Base-by-base conservation (phyloP, 2,888 invertebrate species). In the Argyra leucocephala region DNA sequence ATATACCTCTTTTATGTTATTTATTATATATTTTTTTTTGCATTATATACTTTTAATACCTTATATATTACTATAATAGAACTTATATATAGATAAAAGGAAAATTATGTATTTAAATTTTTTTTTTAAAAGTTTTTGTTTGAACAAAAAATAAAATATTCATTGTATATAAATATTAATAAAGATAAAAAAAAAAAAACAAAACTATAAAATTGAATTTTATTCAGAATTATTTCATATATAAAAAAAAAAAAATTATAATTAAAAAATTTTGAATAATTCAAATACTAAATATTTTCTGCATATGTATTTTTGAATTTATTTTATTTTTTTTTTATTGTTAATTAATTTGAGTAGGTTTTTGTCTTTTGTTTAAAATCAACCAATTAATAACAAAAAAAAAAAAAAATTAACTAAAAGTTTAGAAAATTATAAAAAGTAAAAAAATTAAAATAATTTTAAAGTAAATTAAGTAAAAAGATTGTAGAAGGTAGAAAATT, bases 211-310 rank as follows among this genome's bases (percentile, higher is more conserved):
- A 6, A 26, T 6, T 26, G 7, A 26, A 26, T 26, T 26, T 26
- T 26, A 26, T 26, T 26, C 4, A 26, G 26, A 26, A 26, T 26
- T 26, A 7, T 26, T 6, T 26, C 7, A 26, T 26, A 26, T 37
- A 10, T 37, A 37, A 37, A 15, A 37, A 37, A 37, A 37, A 3
- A 12, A 37, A 37, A 37, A 37, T 15, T 37, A 37, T 15, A 37
- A 37, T 15, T 37, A 37, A 37, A 5, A 37, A 15, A 9, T 37
- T 37, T 37, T 37, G 6, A 37, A 15, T 37, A 9, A 37, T 37
- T 37, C 37, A 37, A 37, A 37, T 37, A 37, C 37, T 37, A 37
- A 37, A 37, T 37, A 37, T 37, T 37, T 37, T 37, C 37, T 37
- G 37, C 12, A 37, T 37, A 15, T 37, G 3, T 37, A 37, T 37